Evolutionary conservation across 2,797 vertebrate species (phyloP).

Genomic region (Macropodus opercularis): DNA sequence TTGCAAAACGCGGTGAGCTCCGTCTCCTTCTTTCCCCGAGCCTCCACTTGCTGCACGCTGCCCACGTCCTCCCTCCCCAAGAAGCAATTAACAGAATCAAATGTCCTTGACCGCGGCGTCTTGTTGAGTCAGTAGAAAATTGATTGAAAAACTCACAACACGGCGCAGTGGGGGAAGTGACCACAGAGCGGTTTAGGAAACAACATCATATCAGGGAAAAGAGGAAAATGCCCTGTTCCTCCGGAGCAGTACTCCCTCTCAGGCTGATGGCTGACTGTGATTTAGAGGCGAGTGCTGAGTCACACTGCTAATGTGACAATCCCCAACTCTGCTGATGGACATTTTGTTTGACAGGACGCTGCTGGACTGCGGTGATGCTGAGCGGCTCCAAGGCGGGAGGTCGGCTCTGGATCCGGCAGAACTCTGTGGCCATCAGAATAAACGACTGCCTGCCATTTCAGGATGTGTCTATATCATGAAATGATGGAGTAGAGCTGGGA

Average conservation of each 20-base stretch:
- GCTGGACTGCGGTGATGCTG: conserved; percentile 7
- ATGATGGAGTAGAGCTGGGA: too few relatives aligned
- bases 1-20: background rate
- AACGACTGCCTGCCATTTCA: background rate
- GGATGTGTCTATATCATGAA: background rate
- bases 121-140: conserved; percentile 1
- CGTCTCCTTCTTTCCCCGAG: conserved; percentile 10
- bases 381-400: background rate
- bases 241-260: too few relatives aligned
- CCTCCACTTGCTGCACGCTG: conserved; percentile 26
- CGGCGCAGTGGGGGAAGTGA: background rate
- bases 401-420: background rate
- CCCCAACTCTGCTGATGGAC: conserved; percentile 12
- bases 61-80: conserved; percentile 52
- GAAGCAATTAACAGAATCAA: conserved; percentile 70
- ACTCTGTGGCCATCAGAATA: background rate
- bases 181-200: background rate
- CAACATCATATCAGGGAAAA: background rate
- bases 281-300: background rate
- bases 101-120: conserved; percentile 59
- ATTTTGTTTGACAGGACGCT: conserved; percentile 18
- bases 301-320: conserved; percentile 6
- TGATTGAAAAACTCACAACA: conserved; percentile 28
- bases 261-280: conserved; percentile 2
- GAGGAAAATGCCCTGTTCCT: too few relatives aligned